Base-by-base conservation (phyloP, 2,113 vertebrate species). In the Puffinus mauretanicus region DNA sequence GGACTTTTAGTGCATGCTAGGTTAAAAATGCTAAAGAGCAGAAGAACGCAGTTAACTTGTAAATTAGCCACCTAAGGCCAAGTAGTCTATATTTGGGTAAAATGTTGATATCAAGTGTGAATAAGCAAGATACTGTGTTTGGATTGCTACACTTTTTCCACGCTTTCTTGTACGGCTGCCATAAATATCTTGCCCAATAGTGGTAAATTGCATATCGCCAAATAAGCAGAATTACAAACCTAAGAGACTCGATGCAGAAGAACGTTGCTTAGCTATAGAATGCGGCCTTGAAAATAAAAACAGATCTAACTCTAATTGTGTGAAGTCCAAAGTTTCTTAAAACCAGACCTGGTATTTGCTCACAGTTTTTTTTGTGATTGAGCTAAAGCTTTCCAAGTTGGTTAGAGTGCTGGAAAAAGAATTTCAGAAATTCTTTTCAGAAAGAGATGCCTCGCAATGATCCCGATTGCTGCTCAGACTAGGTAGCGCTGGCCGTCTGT, bases 191-290 rank as follows among this genome's bases (percentile, higher is more conserved):
- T 66, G 52, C 66, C 54, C 40, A 4, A 10, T 7, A 21, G 34
- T 46, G 51, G 21, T 30, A 32, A 47, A n/a, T 30, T 26, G 21
- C 6, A 0, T 5, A 2, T 36, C 5, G 5, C 32, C 40, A 19
- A 0, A 25, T 7, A 4, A 29, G 47, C 62, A 29, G 61, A 9
- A 25, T 10, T 7, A 21, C 55, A 9, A 5, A 17, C 3, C 10
- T 6, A 0, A 4, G 60, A 27, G 62, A 0, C 66, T 46, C 0
- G 1, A 0, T 6, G 29, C 44, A 32, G 83, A 16, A 18, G 66
- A 6, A 3, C 1, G 9, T 9, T 38, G 61, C 38, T 36, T 13
- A 12, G 55, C 62, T 64, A 1, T 27, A 18, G 42, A 14, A 25
- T 16, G 5, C 4, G 27, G 44, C 25, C 60, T 42, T 20, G 16